phyloP scores from a whole-genome alignment of 2,113 vertebrate genomes.

The Puffinus mauretanicus region DNA sequence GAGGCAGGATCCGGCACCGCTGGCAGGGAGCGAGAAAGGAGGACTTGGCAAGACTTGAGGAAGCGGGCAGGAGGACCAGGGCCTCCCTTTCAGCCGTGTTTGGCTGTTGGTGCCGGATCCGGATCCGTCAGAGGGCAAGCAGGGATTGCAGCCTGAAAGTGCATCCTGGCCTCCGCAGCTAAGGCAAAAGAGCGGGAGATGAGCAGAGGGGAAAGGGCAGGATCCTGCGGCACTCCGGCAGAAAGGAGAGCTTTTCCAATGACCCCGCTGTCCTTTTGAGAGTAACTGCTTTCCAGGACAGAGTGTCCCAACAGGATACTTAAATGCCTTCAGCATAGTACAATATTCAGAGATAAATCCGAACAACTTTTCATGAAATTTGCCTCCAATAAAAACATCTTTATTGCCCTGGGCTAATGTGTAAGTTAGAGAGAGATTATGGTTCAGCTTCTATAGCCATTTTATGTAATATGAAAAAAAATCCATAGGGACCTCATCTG shows the following conservation, averaged over 20 bases:
- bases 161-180: background rate
- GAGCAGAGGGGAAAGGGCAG: background rate
- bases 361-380: conserved; percentile 64
- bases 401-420: conserved; percentile 71
- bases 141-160: background rate
- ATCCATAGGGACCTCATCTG: conserved; percentile 48
- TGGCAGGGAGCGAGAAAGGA: background rate
- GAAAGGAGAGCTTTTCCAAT: background rate
- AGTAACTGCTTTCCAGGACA: conserved; percentile 21
- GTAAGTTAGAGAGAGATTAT: conserved; percentile 64
- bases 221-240: background rate
- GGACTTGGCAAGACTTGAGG: background rate
- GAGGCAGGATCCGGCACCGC: background rate
- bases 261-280: background rate
- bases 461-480: conserved; percentile 58
- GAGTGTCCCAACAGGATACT: conserved; percentile 23
- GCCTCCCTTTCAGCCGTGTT: background rate
- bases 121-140: background rate
- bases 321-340: background rate
- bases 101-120: fast-evolving
- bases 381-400: conserved; percentile 68
- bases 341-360: conserved; percentile 33
- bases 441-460: conserved; percentile 47
- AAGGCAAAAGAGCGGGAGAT: background rate
- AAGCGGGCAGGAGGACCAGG: background rate